Evolutionary conservation across 2,888 invertebrate genomes (phyloP).

Genomic region (Salticus scenicus): DNA sequence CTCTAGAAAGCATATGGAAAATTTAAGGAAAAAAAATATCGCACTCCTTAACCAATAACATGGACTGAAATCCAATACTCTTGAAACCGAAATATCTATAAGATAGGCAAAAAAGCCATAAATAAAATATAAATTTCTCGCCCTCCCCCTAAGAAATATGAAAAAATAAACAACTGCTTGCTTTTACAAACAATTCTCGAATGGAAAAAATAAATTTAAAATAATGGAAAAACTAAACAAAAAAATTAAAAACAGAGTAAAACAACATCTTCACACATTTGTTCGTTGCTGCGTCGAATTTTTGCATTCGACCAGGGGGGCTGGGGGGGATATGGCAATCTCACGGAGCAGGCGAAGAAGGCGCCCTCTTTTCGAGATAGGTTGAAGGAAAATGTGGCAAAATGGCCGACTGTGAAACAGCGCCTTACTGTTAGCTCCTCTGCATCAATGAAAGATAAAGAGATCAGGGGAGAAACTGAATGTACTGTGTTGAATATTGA

Average conservation of each 20-base stretch:
- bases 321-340: conserved; percentile 58
- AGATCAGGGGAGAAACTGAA: neutral
- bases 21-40: neutral
- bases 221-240: conserved; percentile 22
- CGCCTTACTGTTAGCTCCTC: conserved; percentile 53
- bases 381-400: conserved; percentile 44
- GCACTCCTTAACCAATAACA: neutral
- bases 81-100: conserved; percentile 15
- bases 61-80: conserved; percentile 26
- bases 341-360: neutral
- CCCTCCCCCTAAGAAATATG: neutral
- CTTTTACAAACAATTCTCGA: conserved; percentile 2
- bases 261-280: conserved; percentile 60
- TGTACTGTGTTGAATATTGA: neutral
- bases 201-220: conserved; percentile 12
- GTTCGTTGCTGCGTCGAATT: conserved; percentile 38
- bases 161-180: conserved; percentile 34
- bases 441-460: conserved; percentile 46
- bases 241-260: conserved; percentile 49
- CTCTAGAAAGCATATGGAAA: neutral
- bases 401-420: conserved; percentile 48
- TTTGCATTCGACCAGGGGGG: conserved; percentile 50
- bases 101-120: neutral
- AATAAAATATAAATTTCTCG: conserved; percentile 22
- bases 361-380: conserved; percentile 39